Evolutionary conservation across 2,113 vertebrate genomes (phyloP).

Genomic region (Lycaon pictus): DNA sequence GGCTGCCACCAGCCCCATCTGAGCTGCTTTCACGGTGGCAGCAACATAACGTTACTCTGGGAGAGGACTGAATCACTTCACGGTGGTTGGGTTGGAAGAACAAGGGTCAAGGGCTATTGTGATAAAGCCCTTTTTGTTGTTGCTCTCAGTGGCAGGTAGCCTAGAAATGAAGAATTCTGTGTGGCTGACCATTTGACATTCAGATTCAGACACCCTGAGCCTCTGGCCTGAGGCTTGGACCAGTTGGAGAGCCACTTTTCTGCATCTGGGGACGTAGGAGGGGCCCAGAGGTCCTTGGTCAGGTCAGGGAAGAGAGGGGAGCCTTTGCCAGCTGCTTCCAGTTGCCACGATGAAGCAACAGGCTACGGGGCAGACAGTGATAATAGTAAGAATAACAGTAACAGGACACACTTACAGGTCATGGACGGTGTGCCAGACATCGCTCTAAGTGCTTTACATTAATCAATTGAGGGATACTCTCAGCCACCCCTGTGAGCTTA

Average conservation of each 20-base stretch:
- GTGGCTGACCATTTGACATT: background rate
- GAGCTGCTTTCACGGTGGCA: background rate
- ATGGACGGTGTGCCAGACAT: background rate
- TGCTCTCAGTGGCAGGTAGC: background rate
- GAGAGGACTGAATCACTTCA: background rate
- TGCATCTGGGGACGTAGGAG: background rate
- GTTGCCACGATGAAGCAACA: background rate
- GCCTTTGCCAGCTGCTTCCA: background rate
- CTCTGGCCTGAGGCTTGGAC: background rate
- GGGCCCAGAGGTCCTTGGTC: background rate
- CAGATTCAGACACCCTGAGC: background rate
- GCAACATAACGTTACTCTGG: background rate
- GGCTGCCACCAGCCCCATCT: background rate
- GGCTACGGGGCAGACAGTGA: background rate
- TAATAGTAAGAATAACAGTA: background rate
- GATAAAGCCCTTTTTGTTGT: background rate
- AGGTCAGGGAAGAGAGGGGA: background rate
- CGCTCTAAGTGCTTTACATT: background rate
- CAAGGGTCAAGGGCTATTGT: background rate
- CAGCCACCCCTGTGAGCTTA: background rate
- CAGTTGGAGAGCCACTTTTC: background rate
- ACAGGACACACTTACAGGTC: background rate
- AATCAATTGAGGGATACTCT: background rate
- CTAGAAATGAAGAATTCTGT: background rate
- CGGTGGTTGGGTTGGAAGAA: background rate